Base-by-base conservation (phyloP, 64 coral and sea anemone species). In the Pocillopora verrucosa region DNA sequence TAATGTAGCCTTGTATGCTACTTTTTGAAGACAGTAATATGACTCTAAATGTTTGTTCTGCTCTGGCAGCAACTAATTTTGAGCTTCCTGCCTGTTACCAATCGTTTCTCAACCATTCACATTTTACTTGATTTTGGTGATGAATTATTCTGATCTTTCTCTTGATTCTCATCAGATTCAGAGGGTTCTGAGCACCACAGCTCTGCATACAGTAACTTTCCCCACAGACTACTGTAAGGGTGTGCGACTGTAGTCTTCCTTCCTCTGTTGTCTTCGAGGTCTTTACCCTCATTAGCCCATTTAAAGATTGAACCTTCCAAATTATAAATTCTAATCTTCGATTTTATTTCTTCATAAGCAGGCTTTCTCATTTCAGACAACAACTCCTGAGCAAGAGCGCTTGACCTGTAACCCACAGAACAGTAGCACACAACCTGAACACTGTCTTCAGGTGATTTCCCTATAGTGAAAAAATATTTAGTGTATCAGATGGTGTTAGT, bases 221-320 rank as follows among this genome's bases (percentile, higher is more conserved):
- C 93, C 88, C 88, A 94, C 15, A 94, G 17, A 16, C 16, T 22
- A 72, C 87, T 94, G 24, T 94, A 94, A n/a, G 93, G 93, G 80
- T 94, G 93, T 45, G 86, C 89, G 56, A 75, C 24, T 4, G 58
- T 15, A 75, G 83, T 87, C 16, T 76, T 75, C 19, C 73, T 63
- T 56, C 85, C 78, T 73, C 13, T 60, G 61, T 64, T 59, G 59
- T 94, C 92, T 64, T 91, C 82, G 22, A 94, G 80, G 1, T 80
- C 58, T 72, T 41, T 94, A n/a, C 89, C 77, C 58, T 94, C 93
- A 76, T 94, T 91, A 36, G 93, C 93, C 93, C 93, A 94, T 70
- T 94, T 94, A 57, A 94, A 87, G 56, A 94, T 87, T 41, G 88
- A 87, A 17, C 93, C 93, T 59, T 94, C 93, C n/a, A 94, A 76